Evolutionary conservation across 1,140 invertebrate species (phyloP).

Genomic region (Zaprionus nigranus): DNA sequence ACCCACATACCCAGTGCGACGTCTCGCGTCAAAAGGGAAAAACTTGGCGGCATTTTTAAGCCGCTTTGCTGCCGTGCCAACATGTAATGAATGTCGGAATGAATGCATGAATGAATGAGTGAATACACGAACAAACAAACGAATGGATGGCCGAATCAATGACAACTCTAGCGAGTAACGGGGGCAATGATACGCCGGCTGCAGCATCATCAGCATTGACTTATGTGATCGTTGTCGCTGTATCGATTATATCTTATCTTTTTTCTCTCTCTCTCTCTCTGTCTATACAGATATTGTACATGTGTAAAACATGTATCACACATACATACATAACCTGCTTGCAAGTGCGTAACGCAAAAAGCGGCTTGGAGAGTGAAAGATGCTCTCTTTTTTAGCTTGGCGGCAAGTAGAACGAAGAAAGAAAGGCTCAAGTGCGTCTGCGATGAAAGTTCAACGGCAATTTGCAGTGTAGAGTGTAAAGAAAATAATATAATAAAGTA

Average conservation of each 20-base stretch:
- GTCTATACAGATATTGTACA: slow-evolving; percentile 14
- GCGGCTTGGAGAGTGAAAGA: neutral
- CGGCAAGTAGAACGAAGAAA: slow-evolving; percentile 4
- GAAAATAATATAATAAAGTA: too few species aligned
- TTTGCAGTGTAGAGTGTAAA: neutral
- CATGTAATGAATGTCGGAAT: slow-evolving; percentile 34
- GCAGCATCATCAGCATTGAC: slow-evolving; percentile 62
- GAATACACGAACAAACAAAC: slow-evolving; percentile 45
- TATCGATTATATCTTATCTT: too few species aligned
- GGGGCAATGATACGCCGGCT: slow-evolving; percentile 70
- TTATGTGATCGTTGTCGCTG: slow-evolving; percentile 56
- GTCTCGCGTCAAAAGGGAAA: slow-evolving; percentile 24
- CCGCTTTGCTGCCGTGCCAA: slow-evolving; percentile 49
- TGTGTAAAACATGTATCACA: neutral
- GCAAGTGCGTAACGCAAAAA: slow-evolving; percentile 67
- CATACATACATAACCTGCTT: slow-evolving; percentile 28
- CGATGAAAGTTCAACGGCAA: slow-evolving; percentile 4
- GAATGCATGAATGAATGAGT: slow-evolving; percentile 25
- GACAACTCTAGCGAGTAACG: slow-evolving; percentile 44
- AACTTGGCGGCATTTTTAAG: slow-evolving; percentile 61
- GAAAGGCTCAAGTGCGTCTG: neutral
- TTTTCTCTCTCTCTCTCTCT: slow-evolving; percentile 36
- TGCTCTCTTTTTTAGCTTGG: neutral
- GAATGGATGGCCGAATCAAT: slow-evolving; percentile 5
- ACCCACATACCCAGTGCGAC: slow-evolving; percentile 10